A percentile compares a stretch with the other conserved stretches of the same genome.
Evolutionary conservation across 2,797 vertebrate genomes (phyloP).

Genomic region (Mormyrus hasselquistii): DNA sequence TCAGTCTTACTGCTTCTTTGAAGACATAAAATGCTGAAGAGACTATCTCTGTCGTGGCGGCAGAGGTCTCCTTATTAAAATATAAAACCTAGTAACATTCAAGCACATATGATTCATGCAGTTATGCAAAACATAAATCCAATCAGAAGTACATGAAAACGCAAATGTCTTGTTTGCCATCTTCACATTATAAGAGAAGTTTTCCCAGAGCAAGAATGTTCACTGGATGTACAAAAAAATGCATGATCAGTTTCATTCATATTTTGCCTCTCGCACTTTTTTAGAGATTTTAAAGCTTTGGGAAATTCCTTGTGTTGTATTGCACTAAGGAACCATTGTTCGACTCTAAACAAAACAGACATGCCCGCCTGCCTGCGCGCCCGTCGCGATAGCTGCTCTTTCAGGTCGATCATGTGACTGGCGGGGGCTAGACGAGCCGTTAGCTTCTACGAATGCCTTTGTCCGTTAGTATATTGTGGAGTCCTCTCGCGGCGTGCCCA

Average conservation of each 20-base stretch:
- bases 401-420: not conserved
- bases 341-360: not conserved
- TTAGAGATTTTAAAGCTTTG: not conserved
- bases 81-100: not conserved
- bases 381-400: not conserved
- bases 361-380: not conserved
- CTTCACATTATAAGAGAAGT: not conserved
- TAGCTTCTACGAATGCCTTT: slow-evolving; percentile 10
- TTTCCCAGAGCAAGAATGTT: not conserved
- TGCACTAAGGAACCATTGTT: not conserved
- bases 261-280: not conserved
- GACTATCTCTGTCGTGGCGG: not conserved
- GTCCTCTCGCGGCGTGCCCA: slow-evolving; percentile 13
- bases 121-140: not conserved
- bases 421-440: not conserved
- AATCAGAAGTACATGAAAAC: not conserved
- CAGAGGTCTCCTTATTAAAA: not conserved
- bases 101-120: not conserved
- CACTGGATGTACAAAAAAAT: not conserved
- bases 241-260: not conserved
- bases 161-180: not conserved
- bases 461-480: not conserved
- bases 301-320: not conserved
- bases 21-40: not conserved
- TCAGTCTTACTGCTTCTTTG: not conserved